Base-by-base conservation (phyloP, 2,113 vertebrate species). In the Natator depressus region DNA sequence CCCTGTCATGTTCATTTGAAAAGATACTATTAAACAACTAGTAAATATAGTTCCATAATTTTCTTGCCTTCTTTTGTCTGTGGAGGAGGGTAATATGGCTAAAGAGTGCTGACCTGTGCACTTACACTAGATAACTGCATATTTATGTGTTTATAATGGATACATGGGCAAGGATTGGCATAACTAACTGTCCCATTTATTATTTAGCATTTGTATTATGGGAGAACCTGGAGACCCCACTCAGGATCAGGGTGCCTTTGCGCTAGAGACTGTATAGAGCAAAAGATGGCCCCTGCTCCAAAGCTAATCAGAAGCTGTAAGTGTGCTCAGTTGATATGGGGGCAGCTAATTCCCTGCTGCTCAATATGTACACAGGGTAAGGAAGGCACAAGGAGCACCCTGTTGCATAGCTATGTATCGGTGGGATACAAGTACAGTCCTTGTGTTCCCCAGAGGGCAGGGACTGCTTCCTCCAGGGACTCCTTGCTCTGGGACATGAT, bases 91-190 rank as follows among this genome's bases (percentile, higher is more conserved):
- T 72, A 93, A 89, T 83, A 19, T 95, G 94, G 80, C 91, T 93
- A 85, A 87, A 95, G 82, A 85, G 49, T 85, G 16, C 88, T 95
- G 96, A 96, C 94, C 95, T 94, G 75, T 93, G 89, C 81, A 94
- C 85, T 93, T 83, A 75, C 13, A 50, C 55, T 82, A 95, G 95
- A 84, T 57, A 94, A 59, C 85, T 89, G 94, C 92, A 93, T 97
- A 88, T 96, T 96, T 96, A 94, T 95, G 62, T 95, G 83, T 94
- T 94, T 95, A 88, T 94, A 92, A 96, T 93, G 91, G 85, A 88
- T 92, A 84, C 35, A 16, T 16, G 13, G 29, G 96, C 76, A 78
- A 87, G 78, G 90, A 92, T 95, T 90, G 95, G 14, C 69, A 51
- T 84, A 93, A 91, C 78, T 93, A 94, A 95, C n/a, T 76, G 76